These are phyloP conservation scores for Sarcophaga variegata DNA, from an alignment of 2,888 invertebrate species.

Conservation along the genomic window DNA sequence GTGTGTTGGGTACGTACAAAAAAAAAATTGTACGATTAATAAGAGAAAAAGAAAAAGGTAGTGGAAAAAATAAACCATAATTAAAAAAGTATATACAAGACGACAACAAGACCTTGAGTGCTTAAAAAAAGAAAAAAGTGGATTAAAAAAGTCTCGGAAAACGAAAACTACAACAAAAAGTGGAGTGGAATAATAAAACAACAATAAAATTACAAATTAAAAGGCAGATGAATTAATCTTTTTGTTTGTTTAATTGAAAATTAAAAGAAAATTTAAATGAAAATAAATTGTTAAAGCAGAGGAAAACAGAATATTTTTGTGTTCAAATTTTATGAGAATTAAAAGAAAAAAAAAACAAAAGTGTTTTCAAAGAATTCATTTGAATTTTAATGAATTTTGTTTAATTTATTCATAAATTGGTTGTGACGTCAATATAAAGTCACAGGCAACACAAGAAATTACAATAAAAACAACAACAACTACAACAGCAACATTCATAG, in stretches of 20 bases:
- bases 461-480: neutral
- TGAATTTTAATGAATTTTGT: conserved; percentile 12
- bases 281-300: neutral
- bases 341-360: neutral
- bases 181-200: conserved; percentile 52
- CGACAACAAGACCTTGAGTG: conserved; percentile 63
- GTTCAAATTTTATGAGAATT: neutral
- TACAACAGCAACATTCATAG: neutral
- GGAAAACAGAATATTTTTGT: conserved; percentile 34
- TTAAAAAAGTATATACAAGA: conserved; percentile 47
- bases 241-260: neutral
- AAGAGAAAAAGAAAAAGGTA: conserved; percentile 10
- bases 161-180: conserved; percentile 46
- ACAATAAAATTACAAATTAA: conserved; percentile 22
- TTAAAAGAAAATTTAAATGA: conserved; percentile 3
- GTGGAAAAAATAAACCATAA: conserved; percentile 45
- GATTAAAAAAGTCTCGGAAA: conserved; percentile 39
- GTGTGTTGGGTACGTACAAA: conserved; percentile 28
- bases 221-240: conserved; percentile 15
- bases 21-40: conserved; percentile 28
- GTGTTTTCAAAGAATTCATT: neutral
- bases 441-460: conserved; percentile 33
- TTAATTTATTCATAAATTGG: conserved; percentile 8
- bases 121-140: conserved; percentile 24
- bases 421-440: conserved; percentile 38